Base-by-base conservation (phyloP, 2,888 invertebrate genomes). In the Eristalinus sepulchralis region DNA sequence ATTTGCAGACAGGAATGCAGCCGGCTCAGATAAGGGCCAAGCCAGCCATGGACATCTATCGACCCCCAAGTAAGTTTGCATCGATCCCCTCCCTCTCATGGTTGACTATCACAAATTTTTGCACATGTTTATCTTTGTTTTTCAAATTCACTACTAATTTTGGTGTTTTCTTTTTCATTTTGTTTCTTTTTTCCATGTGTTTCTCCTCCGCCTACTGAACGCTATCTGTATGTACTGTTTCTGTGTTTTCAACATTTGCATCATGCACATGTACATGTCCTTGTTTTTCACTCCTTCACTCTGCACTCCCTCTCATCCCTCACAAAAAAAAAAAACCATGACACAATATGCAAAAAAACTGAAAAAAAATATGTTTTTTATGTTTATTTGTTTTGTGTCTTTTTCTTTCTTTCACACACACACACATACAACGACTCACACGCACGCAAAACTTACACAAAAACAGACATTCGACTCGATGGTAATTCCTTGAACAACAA, bases 1-100 rank as follows among this genome's bases (percentile, higher is more conserved):
- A 95, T 88, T 94, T 94, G 89, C 92, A 91, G 85, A 77, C 88
- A 2, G 89, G 89, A 53, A 90, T 89, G 82, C 91, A 92, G 63
- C 88, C 89, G 36, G 92, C 90, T 63, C 93, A 94, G 82, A 91
- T 92, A 86, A 90, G 92, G 55, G 95, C 95, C 68, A 97, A 97
- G 92, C 97, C 97, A 11, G 96, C 97, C 27, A 94, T 97, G 93
- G 97, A 97, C 93, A 96, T 97, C 89, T 97, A 97, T 92, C 95
- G 97, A 91, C 97, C 97, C 83, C 97, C 97, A 92, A 97, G 97
- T 97, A 92, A 94, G 94, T 94, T 57, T 3, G 11, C 10, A 13
- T 24, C 47, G 17, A 24, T 31, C 27, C 53, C 5, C 2, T 20
- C 8, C 22, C 9, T 36, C 20, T 13, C 17, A 20, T 9, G 27